Conservation (phyloP, 2,797 vertebrate species). For the Gila robusta region DNA sequence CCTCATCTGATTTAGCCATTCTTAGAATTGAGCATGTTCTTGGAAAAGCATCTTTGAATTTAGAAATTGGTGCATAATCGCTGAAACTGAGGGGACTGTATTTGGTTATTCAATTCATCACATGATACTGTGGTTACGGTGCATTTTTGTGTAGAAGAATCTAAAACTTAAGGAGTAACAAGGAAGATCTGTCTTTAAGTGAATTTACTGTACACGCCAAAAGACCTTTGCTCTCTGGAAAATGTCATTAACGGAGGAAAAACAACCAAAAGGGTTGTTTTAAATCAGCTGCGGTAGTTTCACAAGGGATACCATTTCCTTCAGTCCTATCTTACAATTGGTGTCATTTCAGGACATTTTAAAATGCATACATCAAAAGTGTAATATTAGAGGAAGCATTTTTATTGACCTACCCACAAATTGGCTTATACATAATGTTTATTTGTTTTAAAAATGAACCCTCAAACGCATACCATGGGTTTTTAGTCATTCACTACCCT, state of each 20-base stretch:
- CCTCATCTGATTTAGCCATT: conserved; percentile 20
- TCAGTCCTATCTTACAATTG: not conserved
- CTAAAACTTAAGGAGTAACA: not conserved
- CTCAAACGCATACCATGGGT: no score
- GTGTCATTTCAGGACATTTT: not conserved
- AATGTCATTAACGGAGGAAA: not conserved
- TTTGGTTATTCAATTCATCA: conserved; percentile 17
- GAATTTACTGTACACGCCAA: not conserved
- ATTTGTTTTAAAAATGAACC: no score
- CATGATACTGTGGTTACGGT: not conserved
- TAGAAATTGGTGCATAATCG: conserved; percentile 26
- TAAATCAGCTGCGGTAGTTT: not conserved
- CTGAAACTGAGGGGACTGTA: conserved; percentile 18
- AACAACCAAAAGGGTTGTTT: not conserved
- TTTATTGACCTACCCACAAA: not conserved
- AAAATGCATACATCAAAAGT: not conserved
- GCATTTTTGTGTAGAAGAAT: conserved; percentile 26
- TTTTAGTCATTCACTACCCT: no score
- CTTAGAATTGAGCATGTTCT: conserved; percentile 25
- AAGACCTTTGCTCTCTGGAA: not conserved
- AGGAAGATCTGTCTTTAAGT: not conserved
- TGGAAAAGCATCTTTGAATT: conserved; percentile 12
- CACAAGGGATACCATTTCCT: not conserved
- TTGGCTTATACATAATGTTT: no score
- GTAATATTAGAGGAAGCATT: not conserved